These are phyloP conservation scores for Machaerirhynchus nigripectus DNA, from an alignment of 2,113 vertebrate genomes.

Conservation along the genomic window DNA sequence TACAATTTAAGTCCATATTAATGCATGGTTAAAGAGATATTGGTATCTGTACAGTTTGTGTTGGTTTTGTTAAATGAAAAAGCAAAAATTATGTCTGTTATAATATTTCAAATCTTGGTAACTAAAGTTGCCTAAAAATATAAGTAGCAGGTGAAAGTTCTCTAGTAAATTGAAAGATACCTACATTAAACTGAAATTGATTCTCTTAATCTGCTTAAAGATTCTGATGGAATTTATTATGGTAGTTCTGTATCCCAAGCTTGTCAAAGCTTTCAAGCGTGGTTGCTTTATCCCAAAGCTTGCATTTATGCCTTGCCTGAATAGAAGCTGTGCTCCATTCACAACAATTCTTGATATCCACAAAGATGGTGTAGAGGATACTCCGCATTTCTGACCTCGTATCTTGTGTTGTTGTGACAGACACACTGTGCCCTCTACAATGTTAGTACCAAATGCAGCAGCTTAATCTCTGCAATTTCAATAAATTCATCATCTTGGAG, in stretches of 20 bases:
- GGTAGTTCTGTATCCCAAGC: neutral
- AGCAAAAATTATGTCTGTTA: neutral
- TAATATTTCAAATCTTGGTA: neutral
- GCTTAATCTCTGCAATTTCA: neutral
- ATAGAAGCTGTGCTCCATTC: neutral
- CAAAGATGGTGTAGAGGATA: neutral
- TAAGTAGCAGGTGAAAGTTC: neutral
- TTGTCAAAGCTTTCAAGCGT: neutral
- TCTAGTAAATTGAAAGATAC: neutral
- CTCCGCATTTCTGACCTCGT: neutral
- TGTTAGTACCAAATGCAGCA: accelerated
- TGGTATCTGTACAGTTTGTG: neutral
- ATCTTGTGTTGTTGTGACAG: neutral
- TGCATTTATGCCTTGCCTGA: neutral
- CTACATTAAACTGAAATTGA: neutral
- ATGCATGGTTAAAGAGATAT: neutral
- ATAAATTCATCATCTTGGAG: neutral
- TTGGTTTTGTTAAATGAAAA: neutral
- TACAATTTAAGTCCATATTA: neutral
- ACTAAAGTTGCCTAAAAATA: neutral
- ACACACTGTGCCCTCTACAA: neutral
- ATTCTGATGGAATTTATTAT: neutral
- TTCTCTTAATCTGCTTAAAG: too few species aligned
- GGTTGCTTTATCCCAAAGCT: neutral
- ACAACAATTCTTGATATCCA: neutral